Conservation (phyloP, 1,140 invertebrate genomes). For the Nasonia vitripennis region DNA sequence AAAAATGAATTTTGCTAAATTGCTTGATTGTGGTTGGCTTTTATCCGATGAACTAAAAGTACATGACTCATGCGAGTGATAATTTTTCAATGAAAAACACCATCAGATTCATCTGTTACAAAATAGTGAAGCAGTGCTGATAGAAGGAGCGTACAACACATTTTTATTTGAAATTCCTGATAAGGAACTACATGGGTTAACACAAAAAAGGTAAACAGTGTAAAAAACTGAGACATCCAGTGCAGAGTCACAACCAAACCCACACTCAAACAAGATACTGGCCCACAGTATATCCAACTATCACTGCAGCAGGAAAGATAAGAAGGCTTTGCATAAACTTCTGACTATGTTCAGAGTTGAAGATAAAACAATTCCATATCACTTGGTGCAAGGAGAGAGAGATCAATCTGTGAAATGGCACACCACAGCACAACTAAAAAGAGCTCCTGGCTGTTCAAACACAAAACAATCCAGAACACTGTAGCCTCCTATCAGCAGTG, state of each 20-base stretch:
- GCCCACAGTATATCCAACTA: neutral
- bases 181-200: neutral
- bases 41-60: no score
- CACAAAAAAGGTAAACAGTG: neutral
- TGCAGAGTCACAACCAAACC: neutral
- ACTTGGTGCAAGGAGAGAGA: neutral
- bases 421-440: neutral
- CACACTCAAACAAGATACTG: neutral
- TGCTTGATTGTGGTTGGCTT: no score
- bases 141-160: neutral
- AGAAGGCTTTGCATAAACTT: slow-evolving; percentile 1
- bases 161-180: neutral
- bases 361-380: neutral
- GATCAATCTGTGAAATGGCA: neutral
- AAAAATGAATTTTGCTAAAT: no score
- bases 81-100: neutral
- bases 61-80: no score
- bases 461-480: neutral
- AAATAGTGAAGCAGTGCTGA: neutral
- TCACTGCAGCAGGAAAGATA: neutral
- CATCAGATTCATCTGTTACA: neutral
- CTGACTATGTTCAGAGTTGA: neutral
- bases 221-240: neutral
- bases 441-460: neutral
- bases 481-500: neutral